phyloP scores from a whole-genome alignment of 2,113 vertebrate genomes.

The Lichenostomus cassidix region DNA sequence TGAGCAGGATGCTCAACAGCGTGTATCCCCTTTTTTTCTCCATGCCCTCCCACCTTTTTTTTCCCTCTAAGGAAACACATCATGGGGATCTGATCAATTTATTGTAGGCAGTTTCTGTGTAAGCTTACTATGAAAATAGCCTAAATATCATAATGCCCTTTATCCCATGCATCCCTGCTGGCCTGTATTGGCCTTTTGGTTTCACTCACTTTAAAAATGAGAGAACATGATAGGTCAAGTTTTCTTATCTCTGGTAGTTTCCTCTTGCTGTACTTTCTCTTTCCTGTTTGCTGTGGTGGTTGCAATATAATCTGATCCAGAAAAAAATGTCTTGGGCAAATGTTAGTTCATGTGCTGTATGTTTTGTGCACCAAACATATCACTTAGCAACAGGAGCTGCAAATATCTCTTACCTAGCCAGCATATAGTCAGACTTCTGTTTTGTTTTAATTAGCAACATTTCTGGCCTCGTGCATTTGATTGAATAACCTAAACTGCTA shows the following conservation, averaged over 20 bases:
- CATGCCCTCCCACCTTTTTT: background rate
- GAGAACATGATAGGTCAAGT: background rate
- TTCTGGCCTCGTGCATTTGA: constrained; percentile 26
- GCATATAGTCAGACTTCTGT: background rate
- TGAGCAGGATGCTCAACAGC: constrained; percentile 29
- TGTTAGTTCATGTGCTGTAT: background rate
- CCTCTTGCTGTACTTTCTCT: background rate
- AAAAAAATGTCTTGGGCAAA: background rate
- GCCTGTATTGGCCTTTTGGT: background rate
- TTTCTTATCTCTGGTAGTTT: constrained; percentile 21
- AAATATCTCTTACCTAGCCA: background rate
- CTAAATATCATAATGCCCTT: background rate
- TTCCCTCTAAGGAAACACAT: background rate
- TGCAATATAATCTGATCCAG: constrained; percentile 16
- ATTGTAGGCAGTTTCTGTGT: background rate
- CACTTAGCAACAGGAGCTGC: constrained; percentile 18
- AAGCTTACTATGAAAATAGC: background rate
- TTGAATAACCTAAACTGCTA: constrained; percentile 42
- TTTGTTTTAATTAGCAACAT: constrained; percentile 51
- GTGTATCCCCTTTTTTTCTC: background rate
- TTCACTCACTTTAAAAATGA: constrained; percentile 13
- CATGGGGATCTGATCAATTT: background rate
- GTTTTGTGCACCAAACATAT: constrained; percentile 1
- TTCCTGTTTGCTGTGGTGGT: background rate
- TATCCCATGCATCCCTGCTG: background rate